Percentiles rank a stretch among this genome's conserved stretches.
Evolutionary conservation across 2,888 invertebrate species (phyloP).

Genomic region (Morinoia aosen): DNA sequence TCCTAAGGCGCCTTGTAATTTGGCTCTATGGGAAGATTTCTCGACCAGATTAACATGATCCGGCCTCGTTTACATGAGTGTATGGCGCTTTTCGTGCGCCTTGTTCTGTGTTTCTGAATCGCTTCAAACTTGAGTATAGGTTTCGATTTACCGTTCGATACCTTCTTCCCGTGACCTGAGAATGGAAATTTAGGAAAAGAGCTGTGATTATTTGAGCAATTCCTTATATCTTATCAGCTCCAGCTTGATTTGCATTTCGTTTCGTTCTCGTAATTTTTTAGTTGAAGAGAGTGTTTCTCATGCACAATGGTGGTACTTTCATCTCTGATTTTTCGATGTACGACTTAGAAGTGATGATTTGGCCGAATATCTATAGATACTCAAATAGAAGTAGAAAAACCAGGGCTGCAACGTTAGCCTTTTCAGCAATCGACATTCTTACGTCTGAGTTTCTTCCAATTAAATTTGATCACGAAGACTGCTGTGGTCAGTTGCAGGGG

Average conservation of each 20-base stretch:
- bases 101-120: neutral
- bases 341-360: neutral
- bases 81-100: neutral
- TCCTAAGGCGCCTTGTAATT: neutral
- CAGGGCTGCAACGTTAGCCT: no score
- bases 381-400: no score
- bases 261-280: neutral
- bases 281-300: neutral
- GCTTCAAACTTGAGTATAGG: neutral
- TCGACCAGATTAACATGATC: neutral
- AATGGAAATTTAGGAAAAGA: neutral
- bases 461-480: no score
- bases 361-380: no score
- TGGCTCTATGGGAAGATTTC: neutral
- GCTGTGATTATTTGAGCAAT: neutral
- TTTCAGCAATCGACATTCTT: no score
- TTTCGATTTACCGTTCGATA: neutral
- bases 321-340: neutral
- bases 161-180: neutral
- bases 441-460: no score
- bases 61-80: neutral
- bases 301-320: neutral
- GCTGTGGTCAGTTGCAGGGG: no score
- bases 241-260: neutral
- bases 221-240: neutral